A percentile compares a stretch with the other conserved stretches of the same genome.
Evolutionary conservation across 2,888 invertebrate species (phyloP).

Genomic region (Polyploca ridens): DNA sequence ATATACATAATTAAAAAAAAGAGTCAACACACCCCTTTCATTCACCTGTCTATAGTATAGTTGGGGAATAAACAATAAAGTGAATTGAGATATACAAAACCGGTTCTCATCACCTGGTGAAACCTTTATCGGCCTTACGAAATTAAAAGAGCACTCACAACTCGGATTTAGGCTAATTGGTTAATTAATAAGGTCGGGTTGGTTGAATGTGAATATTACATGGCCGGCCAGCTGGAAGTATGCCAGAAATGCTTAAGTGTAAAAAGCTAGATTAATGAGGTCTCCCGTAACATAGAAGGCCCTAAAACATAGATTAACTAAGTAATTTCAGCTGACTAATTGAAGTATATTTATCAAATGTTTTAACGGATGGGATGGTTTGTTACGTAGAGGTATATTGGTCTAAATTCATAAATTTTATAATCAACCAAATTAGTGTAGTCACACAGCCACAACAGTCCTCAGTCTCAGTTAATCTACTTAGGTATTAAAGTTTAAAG

Average conservation of each 20-base stretch:
- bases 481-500: too few relatives aligned
- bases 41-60: constrained; percentile 23
- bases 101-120: constrained; percentile 44
- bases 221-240: constrained; percentile 64
- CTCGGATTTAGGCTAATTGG: constrained; percentile 76
- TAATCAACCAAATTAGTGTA: too few relatives aligned
- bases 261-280: constrained; percentile 65
- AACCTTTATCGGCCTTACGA: constrained; percentile 60
- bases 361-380: neutral
- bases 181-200: constrained; percentile 77
- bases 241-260: constrained; percentile 65
- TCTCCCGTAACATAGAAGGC: constrained; percentile 24
- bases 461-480: too few relatives aligned
- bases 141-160: constrained; percentile 74
- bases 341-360: constrained; percentile 2
- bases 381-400: neutral
- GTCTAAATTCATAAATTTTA: too few relatives aligned
- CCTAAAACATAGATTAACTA: constrained; percentile 12
- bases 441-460: too few relatives aligned
- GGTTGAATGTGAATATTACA: constrained; percentile 64
- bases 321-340: constrained; percentile 9
- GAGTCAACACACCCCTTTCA: constrained; percentile 44
- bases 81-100: constrained; percentile 57
- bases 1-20: too few relatives aligned
- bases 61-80: constrained; percentile 51